Base-by-base conservation (phyloP, 2,888 invertebrate species). In the Dynastes grantii region DNA sequence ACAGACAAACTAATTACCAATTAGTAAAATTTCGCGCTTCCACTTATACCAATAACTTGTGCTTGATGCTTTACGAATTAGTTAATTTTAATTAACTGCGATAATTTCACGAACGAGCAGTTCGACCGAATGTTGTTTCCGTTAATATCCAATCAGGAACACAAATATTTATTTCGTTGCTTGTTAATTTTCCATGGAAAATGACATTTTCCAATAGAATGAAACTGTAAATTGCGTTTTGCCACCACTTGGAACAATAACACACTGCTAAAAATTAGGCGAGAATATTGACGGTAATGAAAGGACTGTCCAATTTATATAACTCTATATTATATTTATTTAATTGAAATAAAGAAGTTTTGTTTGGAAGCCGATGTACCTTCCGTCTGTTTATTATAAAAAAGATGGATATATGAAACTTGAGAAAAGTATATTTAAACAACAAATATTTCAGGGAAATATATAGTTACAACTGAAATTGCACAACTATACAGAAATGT, bases 81-180 rank as follows among this genome's bases (percentile, higher is more conserved):
- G 81, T 82, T 73, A 82, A 83, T 84, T 84, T 85, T 85, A 85
- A 85, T 85, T 85, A 85, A 84, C 84, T 84, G 83, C 16, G 55
- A 58, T 84, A 83, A 83, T 84, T 82, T 80, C 58, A 61, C 65
- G 77, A 82, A 79, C 79, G 77, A 76, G 79, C 77, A 76, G 58
- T 58, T 77, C 76, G 79, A 79, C 68, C 76, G 71, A 78, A 76
- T 40, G 13, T 13, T 73, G 49, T 49, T 51, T 58, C 40, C 45
- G 71, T 76, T 78, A 71, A 58, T 70, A 64, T 80, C 76, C 64
- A 77, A 79, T 79, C 76, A 79, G 45, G 67, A 73, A 76, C 64
- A 51, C 63, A 77, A 71, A 77, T 70, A 77, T 71, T 77, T 70
- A 77, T 71, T 70, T 77, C 49, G 71, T 64, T 51, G 53, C 51